Conservation (phyloP, 2,113 vertebrate species). For the Crocuta crocuta region DNA sequence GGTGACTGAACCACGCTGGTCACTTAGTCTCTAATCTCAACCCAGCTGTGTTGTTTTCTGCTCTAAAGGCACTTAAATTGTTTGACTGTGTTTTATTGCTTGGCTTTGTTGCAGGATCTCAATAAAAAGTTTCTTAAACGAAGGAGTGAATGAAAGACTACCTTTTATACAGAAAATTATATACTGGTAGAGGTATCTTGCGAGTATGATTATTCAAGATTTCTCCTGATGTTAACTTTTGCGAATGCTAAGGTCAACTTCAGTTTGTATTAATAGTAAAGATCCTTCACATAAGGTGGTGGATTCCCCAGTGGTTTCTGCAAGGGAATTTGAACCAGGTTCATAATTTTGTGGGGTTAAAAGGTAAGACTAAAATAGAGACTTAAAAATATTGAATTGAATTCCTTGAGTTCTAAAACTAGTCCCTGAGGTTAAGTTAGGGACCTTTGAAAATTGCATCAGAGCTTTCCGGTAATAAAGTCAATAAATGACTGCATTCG, state of each 20-base stretch:
- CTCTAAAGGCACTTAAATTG: neutral
- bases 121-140: conserved; percentile 42
- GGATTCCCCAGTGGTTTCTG: conserved; percentile 59
- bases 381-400: conserved; percentile 44
- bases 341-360: conserved; percentile 48
- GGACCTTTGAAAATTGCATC: neutral
- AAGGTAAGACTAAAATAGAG: conserved; percentile 60
- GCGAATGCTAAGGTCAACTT: neutral
- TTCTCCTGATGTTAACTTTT: conserved; percentile 16
- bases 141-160: neutral
- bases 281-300: conserved; percentile 28
- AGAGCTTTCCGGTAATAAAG: neutral
- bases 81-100: conserved; percentile 6
- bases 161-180: conserved; percentile 30
- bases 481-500: conserved; percentile 35
- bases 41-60: neutral
- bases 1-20: neutral
- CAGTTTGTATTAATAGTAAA: conserved; percentile 72
- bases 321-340: conserved; percentile 44
- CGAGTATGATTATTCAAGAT: neutral
- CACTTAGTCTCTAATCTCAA: conserved; percentile 30
- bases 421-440: conserved; percentile 44
- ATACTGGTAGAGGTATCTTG: neutral
- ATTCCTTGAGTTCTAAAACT: conserved; percentile 44
- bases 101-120: neutral